These are phyloP conservation scores for Xanthorhoe designata DNA, from an alignment of 2,888 invertebrate genomes.

Conservation along the genomic window DNA sequence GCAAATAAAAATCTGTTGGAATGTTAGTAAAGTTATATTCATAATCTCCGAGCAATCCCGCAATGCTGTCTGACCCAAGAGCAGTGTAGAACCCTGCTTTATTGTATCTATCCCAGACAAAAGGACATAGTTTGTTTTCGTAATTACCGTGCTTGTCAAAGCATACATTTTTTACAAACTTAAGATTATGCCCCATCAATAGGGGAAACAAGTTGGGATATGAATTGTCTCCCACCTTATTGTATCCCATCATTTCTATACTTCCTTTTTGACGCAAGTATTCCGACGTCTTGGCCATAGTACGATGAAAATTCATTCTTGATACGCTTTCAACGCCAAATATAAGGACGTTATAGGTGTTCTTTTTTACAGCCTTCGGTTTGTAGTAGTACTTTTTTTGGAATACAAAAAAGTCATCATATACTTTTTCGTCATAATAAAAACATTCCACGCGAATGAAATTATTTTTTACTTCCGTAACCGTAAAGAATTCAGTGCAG, in stretches of 20 bases:
- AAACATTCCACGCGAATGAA: constrained; percentile 80
- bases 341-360: constrained; percentile 88
- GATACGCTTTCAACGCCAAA: constrained; percentile 94
- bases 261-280: constrained; percentile 86
- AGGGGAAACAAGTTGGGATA: constrained; percentile 94
- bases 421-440: constrained; percentile 77
- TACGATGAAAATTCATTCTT: constrained; percentile 92
- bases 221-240: constrained; percentile 96
- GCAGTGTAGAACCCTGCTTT: constrained; percentile 89
- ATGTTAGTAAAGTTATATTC: constrained; percentile 82
- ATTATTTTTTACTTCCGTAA: constrained; percentile 47
- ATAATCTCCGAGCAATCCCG: constrained; percentile 50
- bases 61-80: constrained; percentile 91
- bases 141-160: constrained; percentile 6
- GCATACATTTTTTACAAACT: constrained; percentile 75
- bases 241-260: constrained; percentile 93
- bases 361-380: constrained; percentile 3
- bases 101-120: constrained; percentile 92
- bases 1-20: constrained; percentile 93
- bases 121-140: constrained; percentile 87
- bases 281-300: constrained; percentile 89
- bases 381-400: constrained; percentile 8
- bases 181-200: constrained; percentile 88
- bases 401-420: constrained; percentile 51
- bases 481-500: constrained; percentile 47